Evolutionary conservation across 2,797 vertebrate species (phyloP), one percentile per base, ranked within the genome.

Genomic region (Gymnoscopelus braueri): DNA sequence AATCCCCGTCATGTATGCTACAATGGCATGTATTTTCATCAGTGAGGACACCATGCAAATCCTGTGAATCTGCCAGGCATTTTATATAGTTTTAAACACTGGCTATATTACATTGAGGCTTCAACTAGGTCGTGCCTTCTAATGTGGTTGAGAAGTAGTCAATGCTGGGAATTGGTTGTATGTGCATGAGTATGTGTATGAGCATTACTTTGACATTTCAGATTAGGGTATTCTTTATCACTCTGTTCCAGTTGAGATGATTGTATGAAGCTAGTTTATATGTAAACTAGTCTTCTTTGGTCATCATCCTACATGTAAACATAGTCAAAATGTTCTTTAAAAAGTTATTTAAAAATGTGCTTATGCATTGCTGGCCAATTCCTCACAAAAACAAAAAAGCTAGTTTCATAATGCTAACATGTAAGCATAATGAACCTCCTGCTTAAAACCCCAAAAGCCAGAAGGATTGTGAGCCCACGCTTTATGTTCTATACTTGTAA

Each of bases 11-110:
- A 39, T 7, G 48, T 6, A 2, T 50, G 67, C 69, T 12, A 65
- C 5, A 71, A 74, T 35, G 19, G 63, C 79, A 79, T 83, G 70
- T 72, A 69, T 72, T 60, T 14, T 3, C 23, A 67, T 77, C 57
- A 44, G 6, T n/a, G 74, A 78, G 60, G 63, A 81, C 60, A 29
- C 63, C 77, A 9, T 62, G 52, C 35, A 15, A 13, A 53, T 51
- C 55, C 7, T 23, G 65, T 47, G 55, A 7, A 57, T 74, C 15
- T 26, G 66, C 13, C 54, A 24, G 23, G 7, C 15, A 23, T 24
- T 24, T 24, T 23, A 3, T 50, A 50, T 13, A 50, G n/a, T 26
- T 56, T 35, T 58, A 56, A 54, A 32, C 23, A 15, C 44, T 61
- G 29, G 60, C 57, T 57, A 23, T 19, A 44, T 77, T 74, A 63